A percentile compares a stretch with the other conserved stretches of the same genome.
Evolutionary conservation across 2,797 vertebrate genomes (phyloP).

Genomic region (Carduelis carduelis): DNA sequence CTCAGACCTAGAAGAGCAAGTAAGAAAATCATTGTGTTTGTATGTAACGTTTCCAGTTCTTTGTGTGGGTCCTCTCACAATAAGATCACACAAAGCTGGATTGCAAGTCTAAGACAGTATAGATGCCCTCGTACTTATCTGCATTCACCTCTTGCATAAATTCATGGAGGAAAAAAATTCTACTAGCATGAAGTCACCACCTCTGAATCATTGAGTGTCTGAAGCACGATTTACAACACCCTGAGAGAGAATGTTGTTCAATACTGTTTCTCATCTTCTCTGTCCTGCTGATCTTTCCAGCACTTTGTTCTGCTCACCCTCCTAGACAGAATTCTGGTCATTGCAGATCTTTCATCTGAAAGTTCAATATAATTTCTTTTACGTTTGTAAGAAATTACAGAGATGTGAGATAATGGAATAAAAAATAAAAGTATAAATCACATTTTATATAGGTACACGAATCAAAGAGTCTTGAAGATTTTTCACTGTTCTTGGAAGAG

Average conservation of each 20-base stretch:
- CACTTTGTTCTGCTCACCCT: neutral
- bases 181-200: neutral
- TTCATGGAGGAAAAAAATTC: neutral
- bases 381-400: neutral
- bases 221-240: neutral
- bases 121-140: neutral
- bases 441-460: neutral
- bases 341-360: neutral
- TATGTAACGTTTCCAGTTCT: accelerated
- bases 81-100: neutral
- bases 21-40: neutral
- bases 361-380: neutral
- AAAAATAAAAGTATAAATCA: neutral
- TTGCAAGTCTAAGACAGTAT: neutral
- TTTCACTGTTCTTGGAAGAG: neutral
- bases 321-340: neutral
- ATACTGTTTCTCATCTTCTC: neutral
- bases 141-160: neutral
- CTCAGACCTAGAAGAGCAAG: neutral
- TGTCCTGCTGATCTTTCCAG: neutral
- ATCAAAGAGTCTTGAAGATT: neutral
- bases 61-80: neutral
- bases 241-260: neutral
- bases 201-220: neutral
- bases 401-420: neutral